These are phyloP conservation scores for Synanthedon myopaeformis DNA, from an alignment of 2,888 invertebrate genomes.

Conservation along the genomic window DNA sequence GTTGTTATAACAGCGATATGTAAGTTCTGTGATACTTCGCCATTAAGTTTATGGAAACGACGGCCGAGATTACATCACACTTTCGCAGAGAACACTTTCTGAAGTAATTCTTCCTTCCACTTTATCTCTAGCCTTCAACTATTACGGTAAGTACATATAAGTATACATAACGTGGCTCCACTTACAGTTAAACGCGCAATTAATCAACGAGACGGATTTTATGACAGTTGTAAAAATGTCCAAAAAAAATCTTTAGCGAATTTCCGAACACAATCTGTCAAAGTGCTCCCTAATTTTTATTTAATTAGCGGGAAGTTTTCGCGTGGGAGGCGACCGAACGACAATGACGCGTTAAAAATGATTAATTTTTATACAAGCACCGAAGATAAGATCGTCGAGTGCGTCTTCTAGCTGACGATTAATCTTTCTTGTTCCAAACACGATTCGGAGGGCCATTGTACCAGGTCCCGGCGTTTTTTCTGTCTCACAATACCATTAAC, in stretches of 20 bases:
- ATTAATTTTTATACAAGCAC: conserved; percentile 60
- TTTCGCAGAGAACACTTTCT: conserved; percentile 54
- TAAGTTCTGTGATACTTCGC: conserved; percentile 69
- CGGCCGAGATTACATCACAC: conserved; percentile 65
- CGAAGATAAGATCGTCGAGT: conserved; percentile 39
- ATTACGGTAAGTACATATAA: conserved; percentile 6
- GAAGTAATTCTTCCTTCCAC: conserved; percentile 54
- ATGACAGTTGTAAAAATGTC: conserved; percentile 38
- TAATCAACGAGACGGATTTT: conserved; percentile 46
- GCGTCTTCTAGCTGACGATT: conserved; percentile 52
- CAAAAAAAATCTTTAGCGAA: conserved; percentile 32
- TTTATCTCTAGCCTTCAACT: conserved; percentile 26
- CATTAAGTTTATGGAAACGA: conserved; percentile 69
- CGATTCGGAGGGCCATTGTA: conserved; percentile 44
- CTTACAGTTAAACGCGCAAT: conserved; percentile 20
- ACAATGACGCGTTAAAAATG: conserved; percentile 67
- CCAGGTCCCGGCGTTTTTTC: conserved; percentile 61
- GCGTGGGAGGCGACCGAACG: conserved; percentile 48
- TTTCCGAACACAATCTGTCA: conserved; percentile 57
- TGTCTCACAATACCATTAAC: conserved; percentile 67
- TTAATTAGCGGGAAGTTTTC: conserved; percentile 61
- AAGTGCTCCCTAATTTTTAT: conserved; percentile 60
- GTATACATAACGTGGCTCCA: background rate
- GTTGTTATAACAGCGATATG: conserved; percentile 70
- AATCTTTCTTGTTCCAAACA: conserved; percentile 63